phyloP scores from a whole-genome alignment of 2,113 vertebrate species.

The Amazona vittata region DNA sequence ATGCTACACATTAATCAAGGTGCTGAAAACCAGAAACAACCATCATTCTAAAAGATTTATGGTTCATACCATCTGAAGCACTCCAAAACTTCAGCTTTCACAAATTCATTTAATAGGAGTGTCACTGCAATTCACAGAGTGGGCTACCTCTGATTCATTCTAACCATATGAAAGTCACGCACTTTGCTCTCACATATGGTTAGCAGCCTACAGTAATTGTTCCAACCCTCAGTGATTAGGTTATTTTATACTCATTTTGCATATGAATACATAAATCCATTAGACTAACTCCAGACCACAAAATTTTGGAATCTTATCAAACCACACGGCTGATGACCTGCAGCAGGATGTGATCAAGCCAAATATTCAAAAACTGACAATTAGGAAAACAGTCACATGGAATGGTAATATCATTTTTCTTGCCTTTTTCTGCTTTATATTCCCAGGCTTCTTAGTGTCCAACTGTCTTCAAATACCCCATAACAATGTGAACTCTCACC shows the following conservation, averaged over 20 bases:
- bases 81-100: not conserved
- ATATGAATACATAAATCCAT: not conserved
- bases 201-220: constrained; percentile 31
- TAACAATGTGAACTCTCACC: not conserved
- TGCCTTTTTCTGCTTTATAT: not conserved
- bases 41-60: not conserved
- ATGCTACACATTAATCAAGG: not conserved
- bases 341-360: not conserved
- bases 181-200: constrained; percentile 53
- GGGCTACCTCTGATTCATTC: constrained; percentile 49
- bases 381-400: not conserved
- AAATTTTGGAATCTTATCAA: not conserved
- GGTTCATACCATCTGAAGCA: not conserved
- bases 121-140: constrained; percentile 7
- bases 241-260: constrained; percentile 22
- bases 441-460: not conserved
- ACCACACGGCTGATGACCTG: not conserved
- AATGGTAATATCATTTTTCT: not conserved
- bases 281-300: not conserved
- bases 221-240: not conserved
- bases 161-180: constrained; percentile 22
- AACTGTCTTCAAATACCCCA: not conserved
- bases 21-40: not conserved
- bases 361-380: not conserved
- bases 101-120: not conserved